Evolutionary conservation across 2,113 vertebrate genomes (phyloP), one percentile per base, ranked within the genome.

Genomic region (Ceuthmochares aereus): DNA sequence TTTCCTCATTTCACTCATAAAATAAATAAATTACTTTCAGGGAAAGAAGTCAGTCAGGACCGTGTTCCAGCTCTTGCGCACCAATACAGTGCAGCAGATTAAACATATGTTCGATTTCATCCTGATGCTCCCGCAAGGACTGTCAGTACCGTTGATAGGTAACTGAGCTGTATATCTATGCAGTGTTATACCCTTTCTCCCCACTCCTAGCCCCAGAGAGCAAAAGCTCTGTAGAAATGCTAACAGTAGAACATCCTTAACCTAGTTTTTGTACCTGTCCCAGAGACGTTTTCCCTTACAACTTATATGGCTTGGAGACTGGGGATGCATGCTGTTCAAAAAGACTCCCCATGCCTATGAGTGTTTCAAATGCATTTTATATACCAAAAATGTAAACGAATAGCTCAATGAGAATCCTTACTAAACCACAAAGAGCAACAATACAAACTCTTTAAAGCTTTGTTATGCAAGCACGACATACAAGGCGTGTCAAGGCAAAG

Each of bases 361-460:
- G 40, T 34, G 15, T 27, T 77, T 63, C 37, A 76, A 83, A 83
- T 13, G 13, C 54, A 37, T 10, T 90, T 90, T 72, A 88, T 62
- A 47, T 19, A 76, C 29, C 21, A 87, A 96, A 94, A 91, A 9
- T n/a, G 63, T 77, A 93, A 94, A 82, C 59, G 88, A 92, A 84
- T 20, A 80, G 40, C 52, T 86, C 75, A 87, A 3, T 27, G 27
- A 83, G 67, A 73, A 67, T 62, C 34, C 52, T 83, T 80, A 89
- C 37, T 70, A 83, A 84, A 90, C 68, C 88, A 94, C 60, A 64
- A 78, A 90, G 69, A 67, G 47, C 2, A 6, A 43, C 51, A 72
- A 43, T 21, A 66, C 64, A 89, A 93, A 95, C 70, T 40, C 37
- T 84, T 85, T 6, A 54, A 64, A 83, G 56, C 81, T 73, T 84